These are phyloP conservation scores for Bradypus variegatus DNA, from an alignment of 2,797 vertebrate genomes.

Conservation along the genomic window DNA sequence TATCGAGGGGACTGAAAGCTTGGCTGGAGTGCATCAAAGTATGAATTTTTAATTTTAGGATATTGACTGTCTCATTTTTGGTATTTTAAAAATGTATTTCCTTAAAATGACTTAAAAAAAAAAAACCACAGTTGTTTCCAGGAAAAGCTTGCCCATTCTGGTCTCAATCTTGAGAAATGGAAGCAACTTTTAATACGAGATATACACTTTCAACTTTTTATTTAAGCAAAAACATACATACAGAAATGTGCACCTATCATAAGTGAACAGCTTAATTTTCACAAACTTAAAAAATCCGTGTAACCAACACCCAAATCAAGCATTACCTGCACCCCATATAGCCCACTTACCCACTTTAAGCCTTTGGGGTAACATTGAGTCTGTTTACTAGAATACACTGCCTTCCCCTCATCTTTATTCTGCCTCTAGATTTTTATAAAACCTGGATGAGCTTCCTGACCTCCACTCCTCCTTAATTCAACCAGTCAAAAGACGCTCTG, in stretches of 20 bases:
- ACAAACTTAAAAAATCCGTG: conserved; percentile 2
- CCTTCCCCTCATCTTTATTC: neutral
- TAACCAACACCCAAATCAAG: neutral
- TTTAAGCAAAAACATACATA: neutral
- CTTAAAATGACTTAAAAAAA: neutral
- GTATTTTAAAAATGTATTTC: conserved; percentile 32
- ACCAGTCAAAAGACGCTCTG: conserved; percentile 40
- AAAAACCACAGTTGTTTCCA: conserved; percentile 8
- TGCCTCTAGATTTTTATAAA: conserved; percentile 26
- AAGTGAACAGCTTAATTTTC: conserved; percentile 4
- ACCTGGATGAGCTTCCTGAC: conserved; percentile 19
- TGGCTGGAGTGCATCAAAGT: conserved; percentile 23
- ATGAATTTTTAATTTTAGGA: conserved; percentile 40
- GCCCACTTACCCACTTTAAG: neutral
- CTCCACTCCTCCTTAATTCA: conserved; percentile 42
- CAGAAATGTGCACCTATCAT: neutral
- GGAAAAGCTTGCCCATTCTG: conserved; percentile 37
- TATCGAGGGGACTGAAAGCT: conserved; percentile 33
- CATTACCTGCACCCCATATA: neutral
- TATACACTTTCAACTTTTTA: conserved; percentile 23
- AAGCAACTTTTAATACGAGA: conserved; percentile 10
- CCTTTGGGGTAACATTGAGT: neutral
- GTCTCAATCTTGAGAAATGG: conserved; percentile 14
- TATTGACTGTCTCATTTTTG: conserved; percentile 8
- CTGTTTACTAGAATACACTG: conserved; percentile 26